phyloP scores from a whole-genome alignment of 2,797 vertebrate genomes.

The Lepilemur ruficaudatus region DNA sequence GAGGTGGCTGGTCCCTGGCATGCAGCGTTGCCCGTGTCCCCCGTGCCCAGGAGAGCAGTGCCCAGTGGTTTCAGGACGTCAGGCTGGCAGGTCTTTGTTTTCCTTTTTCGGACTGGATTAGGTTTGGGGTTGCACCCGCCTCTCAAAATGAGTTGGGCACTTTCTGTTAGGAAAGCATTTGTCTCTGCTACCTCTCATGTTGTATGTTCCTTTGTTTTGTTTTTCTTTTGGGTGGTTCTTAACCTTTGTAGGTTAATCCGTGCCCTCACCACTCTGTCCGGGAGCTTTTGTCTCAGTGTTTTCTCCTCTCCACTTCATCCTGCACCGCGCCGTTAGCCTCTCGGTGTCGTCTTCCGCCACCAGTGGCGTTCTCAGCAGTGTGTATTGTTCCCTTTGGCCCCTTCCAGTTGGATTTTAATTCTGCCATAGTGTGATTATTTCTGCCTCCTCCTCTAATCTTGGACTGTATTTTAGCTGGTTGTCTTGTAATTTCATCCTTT shows the following conservation, averaged over 20 bases:
- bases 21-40: too few relatives aligned
- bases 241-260: neutral
- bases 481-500: conserved; percentile 21
- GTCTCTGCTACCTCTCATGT: neutral
- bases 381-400: neutral
- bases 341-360: neutral
- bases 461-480: neutral
- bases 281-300: neutral
- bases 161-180: neutral
- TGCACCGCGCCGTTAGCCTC: neutral
- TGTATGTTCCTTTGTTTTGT: neutral
- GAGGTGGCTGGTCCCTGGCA: accelerated
- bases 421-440: neutral
- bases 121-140: neutral
- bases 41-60: neutral
- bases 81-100: neutral
- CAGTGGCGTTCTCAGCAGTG: neutral
- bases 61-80: neutral
- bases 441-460: neutral
- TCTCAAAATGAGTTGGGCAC: neutral
- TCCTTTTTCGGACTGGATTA: neutral
- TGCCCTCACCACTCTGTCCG: neutral
- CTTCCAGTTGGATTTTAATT: neutral
- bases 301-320: neutral
- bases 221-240: neutral